A percentile compares a stretch with the other conserved stretches of the same genome.
Conservation (phyloP, 2,888 invertebrate genomes). For the Hyposoter didymator region DNA sequence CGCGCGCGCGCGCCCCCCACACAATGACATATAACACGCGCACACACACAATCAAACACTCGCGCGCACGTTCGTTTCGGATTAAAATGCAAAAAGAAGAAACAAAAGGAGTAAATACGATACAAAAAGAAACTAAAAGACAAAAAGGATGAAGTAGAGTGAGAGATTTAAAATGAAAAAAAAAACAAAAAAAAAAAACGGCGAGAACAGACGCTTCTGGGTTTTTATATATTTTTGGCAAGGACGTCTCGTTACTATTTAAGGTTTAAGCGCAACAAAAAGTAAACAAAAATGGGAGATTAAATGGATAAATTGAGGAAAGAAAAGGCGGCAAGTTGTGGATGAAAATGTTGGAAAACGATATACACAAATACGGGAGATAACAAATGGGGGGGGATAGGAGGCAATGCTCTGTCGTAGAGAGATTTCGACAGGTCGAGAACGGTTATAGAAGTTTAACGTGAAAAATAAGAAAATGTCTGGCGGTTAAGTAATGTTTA, state of each 20-base stretch:
- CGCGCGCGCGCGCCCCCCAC: conserved; percentile 15
- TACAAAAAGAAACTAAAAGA: conserved; percentile 45
- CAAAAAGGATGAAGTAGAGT: conserved; percentile 67
- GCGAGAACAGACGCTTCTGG: conserved; percentile 79
- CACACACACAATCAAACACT: conserved; percentile 50
- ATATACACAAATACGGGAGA: conserved; percentile 68
- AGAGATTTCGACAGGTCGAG: conserved; percentile 82
- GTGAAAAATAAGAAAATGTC: conserved; percentile 67
- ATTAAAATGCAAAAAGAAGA: conserved; percentile 66
- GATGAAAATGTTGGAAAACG: conserved; percentile 61
- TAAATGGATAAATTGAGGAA: conserved; percentile 66
- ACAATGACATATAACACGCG: conserved; percentile 10
- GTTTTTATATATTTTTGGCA: conserved; percentile 84
- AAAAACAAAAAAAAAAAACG: conserved; percentile 63
- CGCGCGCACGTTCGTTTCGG: conserved; percentile 69
- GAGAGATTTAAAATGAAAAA: conserved; percentile 71
- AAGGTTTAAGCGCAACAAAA: conserved; percentile 82
- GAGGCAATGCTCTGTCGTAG: conserved; percentile 78
- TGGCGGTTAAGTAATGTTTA: conserved; percentile 81
- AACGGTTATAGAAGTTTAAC: conserved; percentile 75
- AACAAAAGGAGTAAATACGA: conserved; percentile 70
- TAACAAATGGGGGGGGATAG: conserved; percentile 70
- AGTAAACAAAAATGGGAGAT: conserved; percentile 61
- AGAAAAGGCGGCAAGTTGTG: conserved; percentile 68
- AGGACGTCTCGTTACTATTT: conserved; percentile 84